A percentile compares a stretch with the other conserved stretches of the same genome.
Evolutionary conservation across 1,140 invertebrate genomes (phyloP).

Genomic region (Drosophila bocqueti): DNA sequence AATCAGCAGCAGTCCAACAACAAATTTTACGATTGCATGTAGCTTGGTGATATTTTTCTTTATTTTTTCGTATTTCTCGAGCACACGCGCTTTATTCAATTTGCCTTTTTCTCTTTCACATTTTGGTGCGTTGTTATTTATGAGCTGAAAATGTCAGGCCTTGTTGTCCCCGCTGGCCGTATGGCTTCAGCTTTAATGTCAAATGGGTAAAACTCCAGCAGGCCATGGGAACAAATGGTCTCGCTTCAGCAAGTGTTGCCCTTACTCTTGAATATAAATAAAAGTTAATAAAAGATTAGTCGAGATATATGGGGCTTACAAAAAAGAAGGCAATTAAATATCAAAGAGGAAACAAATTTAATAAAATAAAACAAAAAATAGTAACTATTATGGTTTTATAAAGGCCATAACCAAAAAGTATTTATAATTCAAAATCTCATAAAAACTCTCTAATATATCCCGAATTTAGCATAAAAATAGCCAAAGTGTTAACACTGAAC

Average conservation of each 20-base stretch:
- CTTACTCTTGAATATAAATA: not conserved
- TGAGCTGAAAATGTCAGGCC: constrained; percentile 49
- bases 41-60: constrained; percentile 1
- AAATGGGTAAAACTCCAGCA: constrained; percentile 20
- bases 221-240: constrained; percentile 10
- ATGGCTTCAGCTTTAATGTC: constrained; percentile 43
- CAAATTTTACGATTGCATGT: constrained; percentile 11
- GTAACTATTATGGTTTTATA: not conserved
- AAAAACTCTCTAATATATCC: not conserved
- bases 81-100: constrained; percentile 30
- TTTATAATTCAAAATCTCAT: not conserved
- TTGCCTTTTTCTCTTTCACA: constrained; percentile 33
- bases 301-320: not conserved
- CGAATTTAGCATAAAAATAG: constrained; percentile 4
- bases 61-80: not conserved
- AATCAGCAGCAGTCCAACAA: constrained; percentile 14
- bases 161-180: constrained; percentile 19
- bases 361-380: not conserved
- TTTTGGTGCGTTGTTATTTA: constrained; percentile 46
- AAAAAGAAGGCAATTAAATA: not conserved
- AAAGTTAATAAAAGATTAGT: not conserved
- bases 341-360: not conserved
- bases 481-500: constrained; percentile 2
- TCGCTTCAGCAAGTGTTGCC: not conserved
- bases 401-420: not conserved